phyloP scores from a whole-genome alignment of 2,797 vertebrate species.

The Platalea minor region DNA sequence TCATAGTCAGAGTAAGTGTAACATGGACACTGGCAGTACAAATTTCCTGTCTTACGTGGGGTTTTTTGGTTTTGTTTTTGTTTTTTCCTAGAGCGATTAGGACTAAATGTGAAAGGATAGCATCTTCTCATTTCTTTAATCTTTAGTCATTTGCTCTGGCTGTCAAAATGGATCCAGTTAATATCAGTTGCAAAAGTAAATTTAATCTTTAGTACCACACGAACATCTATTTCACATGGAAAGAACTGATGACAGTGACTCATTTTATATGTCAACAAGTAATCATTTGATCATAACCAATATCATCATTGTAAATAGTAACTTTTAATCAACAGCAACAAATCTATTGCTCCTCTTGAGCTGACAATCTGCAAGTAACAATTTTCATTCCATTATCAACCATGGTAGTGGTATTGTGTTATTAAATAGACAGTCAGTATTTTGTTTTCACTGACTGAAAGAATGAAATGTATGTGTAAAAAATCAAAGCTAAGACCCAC shows the following conservation, averaged over 20 bases:
- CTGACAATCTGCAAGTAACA: neutral
- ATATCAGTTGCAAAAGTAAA: neutral
- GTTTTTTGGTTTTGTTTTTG: no score
- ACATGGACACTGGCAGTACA: neutral
- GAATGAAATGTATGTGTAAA: neutral
- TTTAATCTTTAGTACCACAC: neutral
- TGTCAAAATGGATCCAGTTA: neutral
- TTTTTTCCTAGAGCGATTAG: neutral
- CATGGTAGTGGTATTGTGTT: neutral
- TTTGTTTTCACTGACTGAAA: neutral
- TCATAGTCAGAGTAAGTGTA: neutral
- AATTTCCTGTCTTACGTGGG: neutral
- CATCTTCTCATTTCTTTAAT: neutral
- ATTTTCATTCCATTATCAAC: neutral
- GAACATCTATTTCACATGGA: neutral
- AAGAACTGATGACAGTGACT: neutral
- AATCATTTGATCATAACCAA: neutral
- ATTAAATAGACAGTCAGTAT: neutral
- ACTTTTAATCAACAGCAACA: neutral
- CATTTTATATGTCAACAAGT: neutral
- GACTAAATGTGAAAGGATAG: neutral
- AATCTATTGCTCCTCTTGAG: neutral
- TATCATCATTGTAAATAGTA: neutral
- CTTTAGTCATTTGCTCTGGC: neutral
- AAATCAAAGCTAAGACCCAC: neutral